Conservation (phyloP, 1,140 invertebrate species). For the Cherax quadricarinatus region DNA sequence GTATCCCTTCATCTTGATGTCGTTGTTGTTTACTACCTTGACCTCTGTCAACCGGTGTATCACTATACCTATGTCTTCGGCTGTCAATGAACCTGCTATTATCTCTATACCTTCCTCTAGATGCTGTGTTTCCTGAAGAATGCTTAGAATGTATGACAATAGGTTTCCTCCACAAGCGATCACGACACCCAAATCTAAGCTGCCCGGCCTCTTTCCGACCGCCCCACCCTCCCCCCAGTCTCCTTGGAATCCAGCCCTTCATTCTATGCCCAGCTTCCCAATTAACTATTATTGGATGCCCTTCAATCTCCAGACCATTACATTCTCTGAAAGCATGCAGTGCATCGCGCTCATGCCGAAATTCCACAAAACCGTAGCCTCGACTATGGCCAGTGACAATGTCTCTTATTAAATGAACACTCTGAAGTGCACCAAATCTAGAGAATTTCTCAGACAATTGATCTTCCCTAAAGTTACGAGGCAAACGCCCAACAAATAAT, state of each 20-base stretch:
- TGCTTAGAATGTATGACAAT: conserved; percentile 47
- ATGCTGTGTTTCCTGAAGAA: background rate
- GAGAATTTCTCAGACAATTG: conserved; percentile 80
- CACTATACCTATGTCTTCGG: background rate
- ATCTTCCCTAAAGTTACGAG: conserved; percentile 82
- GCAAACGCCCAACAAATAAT: conserved; percentile 88
- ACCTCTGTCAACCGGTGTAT: background rate
- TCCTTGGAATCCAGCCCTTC: conserved; percentile 88
- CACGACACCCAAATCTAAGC: conserved; percentile 88
- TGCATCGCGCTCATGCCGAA: conserved; percentile 81
- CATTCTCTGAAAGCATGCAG: conserved; percentile 81
- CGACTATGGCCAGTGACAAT: conserved; percentile 89
- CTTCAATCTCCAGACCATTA: conserved; percentile 84
- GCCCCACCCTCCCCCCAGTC: conserved; percentile 88
- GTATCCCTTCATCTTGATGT: background rate
- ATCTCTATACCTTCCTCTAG: background rate
- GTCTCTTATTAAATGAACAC: conserved; percentile 85
- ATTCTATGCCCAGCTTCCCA: conserved; percentile 80
- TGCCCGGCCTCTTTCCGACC: conserved; percentile 93
- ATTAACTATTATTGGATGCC: conserved; percentile 79
- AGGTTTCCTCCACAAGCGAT: conserved; percentile 81
- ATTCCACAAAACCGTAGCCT: conserved; percentile 92
- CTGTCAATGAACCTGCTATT: background rate
- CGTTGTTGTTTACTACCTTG: background rate
- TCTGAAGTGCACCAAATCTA: conserved; percentile 83